Percentiles rank a stretch among this genome's conserved stretches.
These are phyloP conservation scores for Drosophila anomalipes DNA, from an alignment of 2,888 invertebrate genomes.

Conservation along the genomic window DNA sequence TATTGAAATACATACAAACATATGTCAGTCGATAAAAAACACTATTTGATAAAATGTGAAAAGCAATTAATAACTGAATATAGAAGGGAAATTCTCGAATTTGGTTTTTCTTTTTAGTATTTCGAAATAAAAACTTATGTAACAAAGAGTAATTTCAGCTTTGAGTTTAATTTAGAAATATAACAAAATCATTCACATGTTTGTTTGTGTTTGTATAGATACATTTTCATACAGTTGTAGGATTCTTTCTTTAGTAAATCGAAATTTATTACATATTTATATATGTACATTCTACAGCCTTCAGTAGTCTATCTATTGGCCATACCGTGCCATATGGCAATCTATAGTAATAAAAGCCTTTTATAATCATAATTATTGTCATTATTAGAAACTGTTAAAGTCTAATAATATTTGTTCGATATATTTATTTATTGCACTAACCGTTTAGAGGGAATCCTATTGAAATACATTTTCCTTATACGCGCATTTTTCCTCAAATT, in stretches of 20 bases:
- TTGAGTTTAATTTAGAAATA: neutral
- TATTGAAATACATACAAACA: neutral
- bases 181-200: neutral
- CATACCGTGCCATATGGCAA: neutral
- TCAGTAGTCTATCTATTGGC: neutral
- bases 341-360: neutral
- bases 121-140: neutral
- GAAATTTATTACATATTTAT: neutral
- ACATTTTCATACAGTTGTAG: neutral
- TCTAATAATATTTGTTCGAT: no score
- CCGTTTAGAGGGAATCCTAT: neutral
- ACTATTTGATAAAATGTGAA: constrained; percentile 17
- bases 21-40: neutral
- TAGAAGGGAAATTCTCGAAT: neutral
- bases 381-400: neutral
- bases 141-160: neutral
- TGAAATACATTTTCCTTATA: neutral
- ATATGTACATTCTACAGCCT: neutral
- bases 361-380: neutral
- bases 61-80: constrained; percentile 10
- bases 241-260: neutral
- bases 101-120: neutral
- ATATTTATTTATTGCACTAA: neutral
- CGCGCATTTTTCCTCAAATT: neutral
- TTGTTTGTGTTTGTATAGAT: neutral